phyloP scores from a whole-genome alignment of 2,888 invertebrate genomes.

The Lasioglossum leucozonium region DNA sequence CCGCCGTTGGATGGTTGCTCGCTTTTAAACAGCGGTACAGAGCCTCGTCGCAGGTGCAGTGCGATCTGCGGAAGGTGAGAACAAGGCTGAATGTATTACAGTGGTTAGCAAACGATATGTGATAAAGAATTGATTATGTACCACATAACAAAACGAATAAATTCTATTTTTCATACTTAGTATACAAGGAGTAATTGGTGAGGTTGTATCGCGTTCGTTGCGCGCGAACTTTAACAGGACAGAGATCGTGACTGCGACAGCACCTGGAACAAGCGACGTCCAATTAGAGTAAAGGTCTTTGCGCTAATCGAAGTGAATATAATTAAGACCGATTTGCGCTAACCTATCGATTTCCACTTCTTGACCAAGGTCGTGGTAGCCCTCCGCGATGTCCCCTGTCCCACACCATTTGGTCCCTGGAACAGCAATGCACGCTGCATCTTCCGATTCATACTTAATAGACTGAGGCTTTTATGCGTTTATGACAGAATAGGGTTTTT shows the following conservation, averaged over 20 bases:
- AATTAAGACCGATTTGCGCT: background rate
- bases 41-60: conserved; percentile 94
- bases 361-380: conserved; percentile 93
- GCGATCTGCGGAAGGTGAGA: conserved; percentile 86
- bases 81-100: background rate
- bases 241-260: conserved; percentile 95
- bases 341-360: conserved; percentile 85
- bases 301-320: background rate
- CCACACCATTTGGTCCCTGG: conserved; percentile 97
- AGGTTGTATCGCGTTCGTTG: conserved; percentile 91
- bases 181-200: conserved; percentile 93
- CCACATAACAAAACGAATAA: background rate
- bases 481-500: background rate
- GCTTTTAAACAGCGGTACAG: conserved; percentile 93
- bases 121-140: background rate
- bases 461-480: background rate
- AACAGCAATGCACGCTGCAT: background rate
- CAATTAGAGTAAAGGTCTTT: background rate
- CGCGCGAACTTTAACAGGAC: conserved; percentile 92
- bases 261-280: conserved; percentile 85
- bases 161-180: conserved; percentile 86
- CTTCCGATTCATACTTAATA: background rate
- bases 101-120: background rate
- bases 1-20: conserved; percentile 90
- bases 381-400: conserved; percentile 93